Percentiles rank a stretch among this genome's conserved stretches.
These are phyloP conservation scores for Lophura nycthemera DNA, from an alignment of 2,113 vertebrate genomes.

Conservation along the genomic window DNA sequence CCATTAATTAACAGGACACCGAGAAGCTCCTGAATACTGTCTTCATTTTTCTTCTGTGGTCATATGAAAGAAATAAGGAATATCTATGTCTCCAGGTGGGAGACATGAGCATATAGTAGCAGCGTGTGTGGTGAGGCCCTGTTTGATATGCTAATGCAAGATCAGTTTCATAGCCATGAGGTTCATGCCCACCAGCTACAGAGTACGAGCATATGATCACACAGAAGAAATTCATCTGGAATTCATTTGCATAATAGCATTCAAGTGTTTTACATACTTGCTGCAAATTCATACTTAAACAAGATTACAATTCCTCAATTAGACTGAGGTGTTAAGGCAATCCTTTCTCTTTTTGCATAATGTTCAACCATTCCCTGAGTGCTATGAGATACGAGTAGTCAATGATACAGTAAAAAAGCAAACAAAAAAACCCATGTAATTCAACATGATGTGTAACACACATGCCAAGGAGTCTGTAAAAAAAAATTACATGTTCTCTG, in stretches of 20 bases:
- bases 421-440: background rate
- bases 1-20: background rate
- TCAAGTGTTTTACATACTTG: background rate
- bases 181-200: background rate
- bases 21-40: background rate
- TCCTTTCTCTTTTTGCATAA: background rate
- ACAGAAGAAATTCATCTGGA: background rate
- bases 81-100: background rate
- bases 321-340: background rate
- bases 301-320: background rate
- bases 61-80: background rate
- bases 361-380: background rate
- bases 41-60: background rate
- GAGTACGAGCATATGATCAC: background rate
- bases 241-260: background rate
- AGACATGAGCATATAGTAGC: background rate
- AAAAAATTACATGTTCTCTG: background rate
- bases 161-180: background rate
- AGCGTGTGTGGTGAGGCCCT: too few relatives aligned
- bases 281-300: background rate
- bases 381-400: background rate
- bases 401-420: background rate
- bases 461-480: background rate
- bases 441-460: background rate
- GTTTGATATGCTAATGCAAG: background rate